Evolutionary conservation across 2,888 invertebrate species (phyloP).

Genomic region (Tetheella fluctuosa): DNA sequence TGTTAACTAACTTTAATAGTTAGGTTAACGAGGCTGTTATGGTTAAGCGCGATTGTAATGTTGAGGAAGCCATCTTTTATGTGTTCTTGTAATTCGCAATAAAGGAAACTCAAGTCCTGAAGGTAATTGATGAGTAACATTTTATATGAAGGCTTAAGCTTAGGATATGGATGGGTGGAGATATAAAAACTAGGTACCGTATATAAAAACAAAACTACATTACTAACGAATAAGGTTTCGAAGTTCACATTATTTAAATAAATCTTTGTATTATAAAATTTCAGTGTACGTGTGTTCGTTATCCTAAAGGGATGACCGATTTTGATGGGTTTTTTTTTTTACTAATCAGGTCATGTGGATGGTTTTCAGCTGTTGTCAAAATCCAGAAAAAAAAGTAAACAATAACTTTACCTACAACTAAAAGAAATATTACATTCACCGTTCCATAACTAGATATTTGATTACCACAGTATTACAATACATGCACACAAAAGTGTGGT

Average conservation of each 20-base stretch:
- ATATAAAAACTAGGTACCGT: background rate
- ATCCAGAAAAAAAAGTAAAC: no score
- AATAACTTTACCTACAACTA: no score
- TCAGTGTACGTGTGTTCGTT: no score
- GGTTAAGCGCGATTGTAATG: no score
- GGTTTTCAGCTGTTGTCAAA: no score
- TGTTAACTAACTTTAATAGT: conserved; percentile 4
- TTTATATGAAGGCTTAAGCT: background rate
- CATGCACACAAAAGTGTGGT: conserved; percentile 22
- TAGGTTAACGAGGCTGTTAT: background rate
- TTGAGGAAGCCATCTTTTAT: background rate
- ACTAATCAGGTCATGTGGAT: no score
- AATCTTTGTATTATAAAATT: no score
- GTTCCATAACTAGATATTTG: background rate
- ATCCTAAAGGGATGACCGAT: no score
- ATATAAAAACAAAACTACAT: no score
- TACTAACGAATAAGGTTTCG: no score
- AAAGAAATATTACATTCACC: background rate
- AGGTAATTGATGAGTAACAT: background rate
- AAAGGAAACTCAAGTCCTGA: background rate
- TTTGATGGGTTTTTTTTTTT: no score
- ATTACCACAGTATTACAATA: conserved; percentile 17
- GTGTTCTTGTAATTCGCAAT: background rate
- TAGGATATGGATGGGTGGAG: background rate
- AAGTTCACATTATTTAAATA: no score